Conservation (phyloP, 2,888 invertebrate species). For the Amaurobius ferox region DNA sequence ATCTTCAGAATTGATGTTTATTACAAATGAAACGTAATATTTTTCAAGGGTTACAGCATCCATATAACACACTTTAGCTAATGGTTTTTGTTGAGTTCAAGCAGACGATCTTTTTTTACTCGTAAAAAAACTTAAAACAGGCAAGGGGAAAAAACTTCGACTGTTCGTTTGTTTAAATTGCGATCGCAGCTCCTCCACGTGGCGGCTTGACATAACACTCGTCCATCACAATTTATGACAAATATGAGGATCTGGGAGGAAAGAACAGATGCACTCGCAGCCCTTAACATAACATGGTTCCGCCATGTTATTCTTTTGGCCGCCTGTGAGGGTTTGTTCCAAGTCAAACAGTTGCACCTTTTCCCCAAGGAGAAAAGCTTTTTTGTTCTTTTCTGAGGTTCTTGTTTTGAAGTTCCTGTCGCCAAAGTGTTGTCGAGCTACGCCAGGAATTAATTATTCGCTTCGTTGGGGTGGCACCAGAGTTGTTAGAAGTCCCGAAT, state of each 20-base stretch:
- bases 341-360: slow-evolving; percentile 26
- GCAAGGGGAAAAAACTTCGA: slow-evolving; percentile 16
- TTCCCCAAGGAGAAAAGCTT: slow-evolving; percentile 33
- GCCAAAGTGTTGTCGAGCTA: slow-evolving; percentile 40
- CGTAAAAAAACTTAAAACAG: slow-evolving; percentile 19
- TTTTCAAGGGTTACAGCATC: not conserved
- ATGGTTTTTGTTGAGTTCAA: not conserved
- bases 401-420: slow-evolving; percentile 26
- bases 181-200: slow-evolving; percentile 60
- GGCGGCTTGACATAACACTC: slow-evolving; percentile 59
- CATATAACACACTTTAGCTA: slow-evolving; percentile 4
- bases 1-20: not conserved
- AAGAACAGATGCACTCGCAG: slow-evolving; percentile 17
- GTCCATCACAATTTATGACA: slow-evolving; percentile 67
- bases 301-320: slow-evolving; percentile 52
- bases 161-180: slow-evolving; percentile 60
- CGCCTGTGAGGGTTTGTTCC: slow-evolving; percentile 36
- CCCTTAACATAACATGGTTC: slow-evolving; percentile 44
- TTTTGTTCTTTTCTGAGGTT: not conserved
- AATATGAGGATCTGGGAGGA: slow-evolving; percentile 22
- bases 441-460: slow-evolving; percentile 57
- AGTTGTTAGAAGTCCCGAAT: not conserved
- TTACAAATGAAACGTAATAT: not conserved
- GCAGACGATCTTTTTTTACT: slow-evolving; percentile 19
- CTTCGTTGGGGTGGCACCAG: slow-evolving; percentile 18